Conservation (phyloP, 2,888 invertebrate species). For the Oligia strigilis region DNA sequence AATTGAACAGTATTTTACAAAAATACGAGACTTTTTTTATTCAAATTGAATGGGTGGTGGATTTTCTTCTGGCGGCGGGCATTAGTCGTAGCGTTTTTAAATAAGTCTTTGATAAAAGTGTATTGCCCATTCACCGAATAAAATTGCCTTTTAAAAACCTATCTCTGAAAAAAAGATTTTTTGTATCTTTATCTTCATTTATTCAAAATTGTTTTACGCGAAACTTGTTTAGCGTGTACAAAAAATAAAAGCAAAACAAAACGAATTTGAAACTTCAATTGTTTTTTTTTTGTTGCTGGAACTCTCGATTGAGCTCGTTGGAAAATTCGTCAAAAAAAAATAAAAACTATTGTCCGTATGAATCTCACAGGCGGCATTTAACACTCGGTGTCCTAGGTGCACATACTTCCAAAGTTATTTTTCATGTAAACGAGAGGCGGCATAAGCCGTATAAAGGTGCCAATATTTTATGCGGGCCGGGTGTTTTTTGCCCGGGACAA, state of each 20-base stretch:
- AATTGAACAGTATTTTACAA: constrained; percentile 35
- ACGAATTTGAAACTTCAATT: constrained; percentile 34
- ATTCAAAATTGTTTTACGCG: constrained; percentile 5
- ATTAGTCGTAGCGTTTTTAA: constrained; percentile 32
- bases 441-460: constrained; percentile 57
- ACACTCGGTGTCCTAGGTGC: constrained; percentile 59
- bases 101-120: constrained; percentile 25
- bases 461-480: constrained; percentile 61
- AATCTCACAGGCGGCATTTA: constrained; percentile 45
- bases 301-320: constrained; percentile 10
- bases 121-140: constrained; percentile 43
- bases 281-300: constrained; percentile 18
- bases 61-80: constrained; percentile 27
- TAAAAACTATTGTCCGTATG: constrained; percentile 24
- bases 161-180: constrained; percentile 6
- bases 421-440: constrained; percentile 67
- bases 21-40: constrained; percentile 44
- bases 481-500: constrained; percentile 65
- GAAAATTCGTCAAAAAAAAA: constrained; percentile 32
- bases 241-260: constrained; percentile 25
- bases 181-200: background rate
- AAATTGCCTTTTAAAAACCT: constrained; percentile 34
- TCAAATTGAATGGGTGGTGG: constrained; percentile 40
- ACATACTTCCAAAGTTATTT: constrained; percentile 69
- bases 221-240: background rate